Conservation (phyloP, 2,113 vertebrate species). For the Neodon shergylaensis region DNA sequence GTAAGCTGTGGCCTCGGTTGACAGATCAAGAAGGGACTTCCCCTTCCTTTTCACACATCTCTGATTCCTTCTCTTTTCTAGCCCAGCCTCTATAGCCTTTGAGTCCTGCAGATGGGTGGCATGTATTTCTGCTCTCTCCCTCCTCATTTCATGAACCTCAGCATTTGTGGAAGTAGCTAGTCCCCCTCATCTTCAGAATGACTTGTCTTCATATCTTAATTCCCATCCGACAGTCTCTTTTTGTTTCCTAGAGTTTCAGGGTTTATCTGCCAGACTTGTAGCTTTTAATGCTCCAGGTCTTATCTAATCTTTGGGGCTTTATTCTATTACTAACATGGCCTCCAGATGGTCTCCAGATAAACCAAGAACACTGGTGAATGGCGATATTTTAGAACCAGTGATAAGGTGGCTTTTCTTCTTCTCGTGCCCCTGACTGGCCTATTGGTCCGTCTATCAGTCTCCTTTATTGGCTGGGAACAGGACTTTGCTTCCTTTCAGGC, state of each 20-base stretch:
- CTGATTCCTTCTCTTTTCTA: conserved; percentile 9
- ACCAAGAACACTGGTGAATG: conserved; percentile 24
- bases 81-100: not conserved
- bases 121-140: not conserved
- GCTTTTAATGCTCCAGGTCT: conserved; percentile 69
- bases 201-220: not conserved
- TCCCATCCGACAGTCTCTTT: not conserved
- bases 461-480: not conserved
- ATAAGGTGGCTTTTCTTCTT: conserved; percentile 67
- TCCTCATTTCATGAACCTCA: not conserved
- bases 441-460: not conserved
- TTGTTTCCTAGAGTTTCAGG: conserved; percentile 51
- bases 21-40: conserved; percentile 35
- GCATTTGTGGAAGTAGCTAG: not conserved
- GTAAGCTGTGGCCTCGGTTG: not conserved
- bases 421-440: conserved; percentile 31
- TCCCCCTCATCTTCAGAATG: not conserved
- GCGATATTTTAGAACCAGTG: conserved; percentile 69
- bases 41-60: not conserved
- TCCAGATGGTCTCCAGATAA: conserved; percentile 65
- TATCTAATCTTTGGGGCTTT: conserved; percentile 82
- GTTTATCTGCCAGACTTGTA: conserved; percentile 49
- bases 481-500: not conserved
- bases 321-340: conserved; percentile 62
- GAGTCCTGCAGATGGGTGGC: not conserved